A percentile compares a stretch with the other conserved stretches of the same genome.
phyloP scores from a whole-genome alignment of 2,797 vertebrate genomes.

The Propithecus perrieri region DNA sequence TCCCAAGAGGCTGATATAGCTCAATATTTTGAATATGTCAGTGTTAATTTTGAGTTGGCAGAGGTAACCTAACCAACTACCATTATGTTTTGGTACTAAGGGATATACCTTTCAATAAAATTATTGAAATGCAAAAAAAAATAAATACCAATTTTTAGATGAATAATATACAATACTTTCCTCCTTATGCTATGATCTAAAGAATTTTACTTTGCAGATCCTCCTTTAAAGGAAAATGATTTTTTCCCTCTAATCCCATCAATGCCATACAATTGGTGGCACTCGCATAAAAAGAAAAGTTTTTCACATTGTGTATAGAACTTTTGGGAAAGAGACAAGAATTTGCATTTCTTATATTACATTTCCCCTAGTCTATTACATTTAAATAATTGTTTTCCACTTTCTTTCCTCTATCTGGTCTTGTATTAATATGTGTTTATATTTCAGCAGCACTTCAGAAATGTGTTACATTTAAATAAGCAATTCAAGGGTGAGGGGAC shows the following conservation, averaged over 20 bases:
- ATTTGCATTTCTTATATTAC: background rate
- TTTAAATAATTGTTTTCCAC: background rate
- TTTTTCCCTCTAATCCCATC: background rate
- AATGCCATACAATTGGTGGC: background rate
- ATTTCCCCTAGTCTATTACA: background rate
- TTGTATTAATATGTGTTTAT: background rate
- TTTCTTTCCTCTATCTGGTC: background rate
- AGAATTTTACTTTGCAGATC: conserved; percentile 8
- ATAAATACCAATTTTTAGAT: background rate
- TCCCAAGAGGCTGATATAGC: conserved; percentile 31
- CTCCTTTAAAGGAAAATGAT: background rate
- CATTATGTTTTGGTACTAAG: conserved; percentile 69
- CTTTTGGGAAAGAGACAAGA: background rate
- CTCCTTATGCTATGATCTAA: background rate
- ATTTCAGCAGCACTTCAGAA: background rate
- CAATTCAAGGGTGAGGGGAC: background rate
- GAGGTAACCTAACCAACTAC: conserved; percentile 61
- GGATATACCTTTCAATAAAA: conserved; percentile 95
- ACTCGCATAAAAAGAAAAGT: background rate
- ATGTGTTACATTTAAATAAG: background rate
- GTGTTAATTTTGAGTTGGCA: conserved; percentile 58
- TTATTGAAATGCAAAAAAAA: conserved; percentile 87
- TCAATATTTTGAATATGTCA: conserved; percentile 58
- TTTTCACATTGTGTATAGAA: background rate
- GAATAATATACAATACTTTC: background rate